Percentiles rank a stretch among this genome's conserved stretches.
Evolutionary conservation across 2,113 vertebrate genomes (phyloP).

Genomic region (Aspidoscelis tigris): DNA sequence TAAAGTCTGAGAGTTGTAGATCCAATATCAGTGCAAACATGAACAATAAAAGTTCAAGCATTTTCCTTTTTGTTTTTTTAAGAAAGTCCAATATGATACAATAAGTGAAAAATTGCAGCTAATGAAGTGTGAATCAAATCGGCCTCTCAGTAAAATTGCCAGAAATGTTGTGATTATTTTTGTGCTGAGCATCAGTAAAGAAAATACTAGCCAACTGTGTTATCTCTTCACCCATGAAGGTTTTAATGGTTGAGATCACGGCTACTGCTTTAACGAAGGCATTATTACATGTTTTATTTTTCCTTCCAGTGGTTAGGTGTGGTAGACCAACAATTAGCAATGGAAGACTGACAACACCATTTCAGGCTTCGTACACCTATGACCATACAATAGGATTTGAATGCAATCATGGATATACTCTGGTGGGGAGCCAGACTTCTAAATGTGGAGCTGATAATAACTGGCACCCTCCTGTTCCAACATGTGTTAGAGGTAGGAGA

Average conservation of each 20-base stretch:
- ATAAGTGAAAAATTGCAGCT: too few relatives aligned
- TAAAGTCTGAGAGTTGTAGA: too few relatives aligned
- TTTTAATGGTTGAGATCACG: not conserved
- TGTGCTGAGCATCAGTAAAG: not conserved
- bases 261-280: not conserved
- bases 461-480: not conserved
- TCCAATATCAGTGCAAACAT: too few relatives aligned
- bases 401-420: not conserved
- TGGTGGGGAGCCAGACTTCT: not conserved
- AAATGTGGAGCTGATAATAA: not conserved
- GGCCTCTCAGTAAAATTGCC: too few relatives aligned
- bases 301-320: constrained; percentile 6
- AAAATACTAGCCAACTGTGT: not conserved
- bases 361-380: not conserved
- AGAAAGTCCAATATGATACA: too few relatives aligned
- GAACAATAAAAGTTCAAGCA: too few relatives aligned
- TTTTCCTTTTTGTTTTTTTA: too few relatives aligned
- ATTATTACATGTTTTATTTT: not conserved
- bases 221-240: not conserved
- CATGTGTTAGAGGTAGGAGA: not conserved
- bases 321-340: not conserved
- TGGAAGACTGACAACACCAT: not conserved
- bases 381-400: not conserved
- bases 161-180: too few relatives aligned
- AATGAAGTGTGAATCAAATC: too few relatives aligned